Evolutionary conservation across 2,888 invertebrate species (phyloP), one percentile per base, ranked within the genome.

Genomic region (Leptopilina myrica): DNA sequence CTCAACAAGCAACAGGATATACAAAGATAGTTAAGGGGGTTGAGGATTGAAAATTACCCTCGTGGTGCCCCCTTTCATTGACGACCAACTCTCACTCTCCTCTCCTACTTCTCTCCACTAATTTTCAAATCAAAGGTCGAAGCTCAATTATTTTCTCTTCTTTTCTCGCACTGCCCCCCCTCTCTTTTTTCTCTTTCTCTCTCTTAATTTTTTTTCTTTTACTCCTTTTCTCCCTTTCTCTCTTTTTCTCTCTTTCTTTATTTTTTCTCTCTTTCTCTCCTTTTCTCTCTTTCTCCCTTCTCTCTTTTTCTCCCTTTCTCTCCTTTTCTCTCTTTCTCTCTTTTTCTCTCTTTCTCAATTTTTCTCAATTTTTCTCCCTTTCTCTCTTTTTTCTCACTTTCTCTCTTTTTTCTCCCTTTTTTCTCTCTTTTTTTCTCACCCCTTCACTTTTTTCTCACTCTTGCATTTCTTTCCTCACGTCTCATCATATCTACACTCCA

Each of bases 1-100:
- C 7, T 53, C 69, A 69, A 49, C 69, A 69, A 69, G 69, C 69
- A 69, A 69, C 69, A 69, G 69, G 69, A 69, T 69, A 69, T 69
- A 49, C 53, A 53, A 53, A 14, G 53, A 26, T 69, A 53, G 26
- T 49, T 20, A 53, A 53, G 69, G 53, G 43, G 26, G 26, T 53
- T 69, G 26, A 20, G 7, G 20, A 53, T 49, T 53, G 14, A 33
- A 69, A 69, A 69, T 49, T 69, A 26, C 69, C 69, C 49, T 49
- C 46, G 2, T 69, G 49, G 1, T 49, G 12, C 14, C 40, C 33
- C 33, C 69, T 49, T 14, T 53, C 20, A 69, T 20, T 49, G 20
- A 12, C 20, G 26, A 53, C 20, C 20, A 12, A 49, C 26, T 14
- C 26, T 14, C 26, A 26, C 11, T 33, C 33, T 33, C 33, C 49